A percentile compares a stretch with the other conserved stretches of the same genome.
Evolutionary conservation across 2,113 vertebrate species (phyloP).

Genomic region (Corynorhinus townsendii): DNA sequence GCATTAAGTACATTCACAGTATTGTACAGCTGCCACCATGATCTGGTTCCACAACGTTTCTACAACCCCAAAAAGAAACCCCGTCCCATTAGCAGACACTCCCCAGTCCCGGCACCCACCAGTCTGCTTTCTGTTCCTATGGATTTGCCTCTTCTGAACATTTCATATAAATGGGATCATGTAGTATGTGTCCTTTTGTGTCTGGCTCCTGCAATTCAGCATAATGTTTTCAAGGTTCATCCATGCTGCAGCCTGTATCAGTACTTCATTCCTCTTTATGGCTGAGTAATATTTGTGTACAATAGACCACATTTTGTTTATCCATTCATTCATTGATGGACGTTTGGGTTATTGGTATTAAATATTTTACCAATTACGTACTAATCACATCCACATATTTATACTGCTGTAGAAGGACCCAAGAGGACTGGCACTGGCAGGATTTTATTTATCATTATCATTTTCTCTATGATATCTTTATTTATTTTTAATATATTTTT

Average conservation of each 20-base stretch:
- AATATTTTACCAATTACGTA: background rate
- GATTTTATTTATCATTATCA: background rate
- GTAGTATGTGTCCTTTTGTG: background rate
- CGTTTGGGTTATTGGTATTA: background rate
- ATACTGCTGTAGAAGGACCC: background rate
- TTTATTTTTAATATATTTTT: background rate
- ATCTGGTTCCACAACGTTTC: background rate
- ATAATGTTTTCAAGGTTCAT: background rate
- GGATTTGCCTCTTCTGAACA: accelerated
- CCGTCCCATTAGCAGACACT: background rate
- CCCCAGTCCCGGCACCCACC: background rate
- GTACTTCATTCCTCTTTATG: background rate
- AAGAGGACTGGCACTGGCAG: accelerated
- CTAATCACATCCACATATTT: accelerated
- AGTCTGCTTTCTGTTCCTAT: accelerated
- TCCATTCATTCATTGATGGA: accelerated
- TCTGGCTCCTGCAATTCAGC: background rate
- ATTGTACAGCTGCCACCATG: background rate
- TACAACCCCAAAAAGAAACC: background rate
- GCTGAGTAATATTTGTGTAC: background rate
- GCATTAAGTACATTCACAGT: accelerated
- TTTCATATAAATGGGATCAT: accelerated
- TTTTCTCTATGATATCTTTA: background rate
- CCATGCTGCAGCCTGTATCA: background rate
- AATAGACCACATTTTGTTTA: accelerated